Conservation (phyloP, 1,140 invertebrate species). For the Macrotrachela quadricornifera region DNA sequence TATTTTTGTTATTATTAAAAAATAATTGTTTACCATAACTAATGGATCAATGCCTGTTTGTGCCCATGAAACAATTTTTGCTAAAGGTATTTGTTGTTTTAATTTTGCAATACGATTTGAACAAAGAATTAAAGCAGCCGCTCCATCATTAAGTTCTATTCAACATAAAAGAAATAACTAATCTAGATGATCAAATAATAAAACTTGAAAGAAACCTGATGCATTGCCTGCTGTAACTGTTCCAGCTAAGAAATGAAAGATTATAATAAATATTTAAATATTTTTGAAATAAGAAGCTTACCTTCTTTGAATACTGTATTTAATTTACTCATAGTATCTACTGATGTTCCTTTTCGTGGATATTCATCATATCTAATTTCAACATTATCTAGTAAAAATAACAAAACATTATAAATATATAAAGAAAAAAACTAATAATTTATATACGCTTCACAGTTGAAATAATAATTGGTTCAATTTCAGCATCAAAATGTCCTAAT, state of each 20-base stretch:
- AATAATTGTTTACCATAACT: conserved; percentile 26
- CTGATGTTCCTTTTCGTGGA: conserved; percentile 20
- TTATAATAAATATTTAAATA: too few species aligned
- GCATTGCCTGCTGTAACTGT: conserved; percentile 30
- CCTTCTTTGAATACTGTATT: conserved; percentile 25
- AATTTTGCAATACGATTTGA: conserved; percentile 34
- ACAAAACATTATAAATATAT: conserved; percentile 12
- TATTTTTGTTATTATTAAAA: not conserved
- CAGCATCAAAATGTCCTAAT: conserved; percentile 40
- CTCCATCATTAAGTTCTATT: conserved; percentile 75
- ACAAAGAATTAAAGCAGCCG: conserved; percentile 53
- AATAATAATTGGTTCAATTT: conserved; percentile 25
- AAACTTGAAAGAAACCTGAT: conserved; percentile 27
- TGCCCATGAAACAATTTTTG: conserved; percentile 24
- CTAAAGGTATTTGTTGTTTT: conserved; percentile 27
- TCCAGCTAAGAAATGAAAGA: conserved; percentile 25
- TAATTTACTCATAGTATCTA: conserved; percentile 24
- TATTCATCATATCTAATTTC: conserved; percentile 24
- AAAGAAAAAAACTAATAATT: too few species aligned
- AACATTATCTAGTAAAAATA: conserved; percentile 14
- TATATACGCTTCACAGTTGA: conserved; percentile 18
- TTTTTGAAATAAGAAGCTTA: too few species aligned
- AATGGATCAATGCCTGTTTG: conserved; percentile 28
- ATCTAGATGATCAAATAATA: too few species aligned
- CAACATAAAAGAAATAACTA: too few species aligned